These are phyloP conservation scores for Apomyelois bistriatella DNA, from an alignment of 2,888 invertebrate genomes.

Conservation along the genomic window DNA sequence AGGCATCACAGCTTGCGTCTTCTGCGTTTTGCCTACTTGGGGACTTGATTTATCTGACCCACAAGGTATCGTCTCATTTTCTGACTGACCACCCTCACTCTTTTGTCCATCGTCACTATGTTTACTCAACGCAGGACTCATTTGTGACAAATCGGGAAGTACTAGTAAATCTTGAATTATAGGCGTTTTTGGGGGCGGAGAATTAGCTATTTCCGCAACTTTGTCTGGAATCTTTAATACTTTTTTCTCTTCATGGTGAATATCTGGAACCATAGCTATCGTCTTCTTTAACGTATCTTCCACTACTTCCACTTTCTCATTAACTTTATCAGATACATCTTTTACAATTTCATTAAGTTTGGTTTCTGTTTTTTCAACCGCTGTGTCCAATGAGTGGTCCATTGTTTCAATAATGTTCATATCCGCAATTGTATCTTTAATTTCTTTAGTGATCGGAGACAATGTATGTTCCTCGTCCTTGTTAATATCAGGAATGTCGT, in stretches of 20 bases:
- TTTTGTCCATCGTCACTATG: conserved; percentile 69
- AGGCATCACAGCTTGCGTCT: conserved; percentile 74
- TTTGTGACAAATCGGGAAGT: conserved; percentile 61
- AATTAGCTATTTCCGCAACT: conserved; percentile 51
- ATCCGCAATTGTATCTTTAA: conserved; percentile 24
- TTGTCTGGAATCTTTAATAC: conserved; percentile 57
- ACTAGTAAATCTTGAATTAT: conserved; percentile 63
- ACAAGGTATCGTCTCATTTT: conserved; percentile 73
- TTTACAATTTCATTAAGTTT: conserved; percentile 39
- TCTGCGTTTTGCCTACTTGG: conserved; percentile 56
- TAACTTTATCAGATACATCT: conserved; percentile 36
- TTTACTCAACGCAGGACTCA: conserved; percentile 64
- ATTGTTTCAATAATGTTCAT: conserved; percentile 39
- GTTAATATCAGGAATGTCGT: conserved; percentile 51
- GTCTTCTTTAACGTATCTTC: conserved; percentile 62
- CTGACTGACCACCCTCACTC: conserved; percentile 67
- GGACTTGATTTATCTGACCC: conserved; percentile 74
- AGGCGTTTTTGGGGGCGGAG: conserved; percentile 69
- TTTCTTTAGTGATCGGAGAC: conserved; percentile 25
- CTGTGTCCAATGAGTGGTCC: conserved; percentile 30
- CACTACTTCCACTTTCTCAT: conserved; percentile 52
- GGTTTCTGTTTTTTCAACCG: conserved; percentile 25
- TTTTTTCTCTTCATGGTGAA: conserved; percentile 52
- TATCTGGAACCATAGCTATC: conserved; percentile 43
- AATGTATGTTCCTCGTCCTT: conserved; percentile 41